phyloP scores from a whole-genome alignment of 2,888 invertebrate genomes.

The Doris montereyensis region DNA sequence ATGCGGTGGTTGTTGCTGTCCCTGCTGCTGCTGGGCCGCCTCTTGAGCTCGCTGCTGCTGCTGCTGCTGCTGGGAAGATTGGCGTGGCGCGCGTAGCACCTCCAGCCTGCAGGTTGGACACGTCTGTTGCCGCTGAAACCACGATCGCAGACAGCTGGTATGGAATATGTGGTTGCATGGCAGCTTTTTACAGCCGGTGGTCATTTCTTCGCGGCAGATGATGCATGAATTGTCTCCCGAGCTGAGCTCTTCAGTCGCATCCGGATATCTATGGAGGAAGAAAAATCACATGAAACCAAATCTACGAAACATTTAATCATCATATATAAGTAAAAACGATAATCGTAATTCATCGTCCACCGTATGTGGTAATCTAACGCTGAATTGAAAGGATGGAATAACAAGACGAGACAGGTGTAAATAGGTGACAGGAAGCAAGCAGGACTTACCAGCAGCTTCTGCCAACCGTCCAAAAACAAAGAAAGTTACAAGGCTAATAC shows the following conservation, averaged over 20 bases:
- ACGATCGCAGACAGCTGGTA: conserved; percentile 95
- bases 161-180: conserved; percentile 99
- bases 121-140: conserved; percentile 99
- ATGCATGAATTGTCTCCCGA: conserved; percentile 96
- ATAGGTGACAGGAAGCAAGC: no score
- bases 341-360: no score
- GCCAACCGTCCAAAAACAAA: no score
- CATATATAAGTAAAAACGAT: no score
- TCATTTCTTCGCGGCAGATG: conserved; percentile 94
- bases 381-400: not conserved
- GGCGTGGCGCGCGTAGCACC: conserved; percentile 76
- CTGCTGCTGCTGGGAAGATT: conserved; percentile 63
- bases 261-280: conserved; percentile 79
- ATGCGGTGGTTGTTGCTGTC: conserved; percentile 30
- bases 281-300: not conserved
- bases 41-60: conserved; percentile 46
- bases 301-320: not conserved
- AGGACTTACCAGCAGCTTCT: no score
- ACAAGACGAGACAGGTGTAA: no score
- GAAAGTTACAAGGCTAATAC: no score
- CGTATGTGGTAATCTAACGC: no score
- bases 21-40: conserved; percentile 36
- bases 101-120: conserved; percentile 98
- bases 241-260: conserved; percentile 94
- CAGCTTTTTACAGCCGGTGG: conserved; percentile 86